Percentiles rank a stretch among this genome's conserved stretches.
Evolutionary conservation across 2,113 vertebrate species (phyloP).

Genomic region (Charina bottae): DNA sequence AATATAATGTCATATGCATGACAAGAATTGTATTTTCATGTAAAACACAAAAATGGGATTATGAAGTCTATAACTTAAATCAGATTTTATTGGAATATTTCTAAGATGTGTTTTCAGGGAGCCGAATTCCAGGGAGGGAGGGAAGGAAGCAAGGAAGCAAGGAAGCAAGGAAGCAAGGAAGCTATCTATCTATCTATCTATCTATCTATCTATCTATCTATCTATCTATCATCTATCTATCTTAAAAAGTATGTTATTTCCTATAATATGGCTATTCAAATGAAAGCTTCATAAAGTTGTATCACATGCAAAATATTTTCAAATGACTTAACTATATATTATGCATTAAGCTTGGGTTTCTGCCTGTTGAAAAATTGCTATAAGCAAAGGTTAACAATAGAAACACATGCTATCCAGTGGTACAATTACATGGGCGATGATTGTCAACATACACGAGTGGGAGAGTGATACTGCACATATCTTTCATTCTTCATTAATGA

Average conservation of each 20-base stretch:
- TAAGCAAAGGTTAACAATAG: not conserved
- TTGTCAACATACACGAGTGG: not conserved
- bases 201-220: too few species aligned
- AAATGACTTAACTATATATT: not conserved
- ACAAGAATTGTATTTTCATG: not conserved
- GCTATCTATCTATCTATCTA: too few species aligned
- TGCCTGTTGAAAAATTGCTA: not conserved
- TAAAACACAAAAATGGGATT: not conserved
- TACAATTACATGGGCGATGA: not conserved
- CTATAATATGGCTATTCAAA: not conserved
- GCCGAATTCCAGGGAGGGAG: not conserved
- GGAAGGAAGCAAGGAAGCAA: too few species aligned
- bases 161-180: too few species aligned
- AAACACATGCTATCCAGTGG: not conserved
- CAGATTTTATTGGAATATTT: not conserved
- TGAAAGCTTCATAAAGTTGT: not conserved
- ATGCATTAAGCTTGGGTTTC: not conserved
- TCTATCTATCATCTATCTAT: too few species aligned
- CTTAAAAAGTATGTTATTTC: too few species aligned
- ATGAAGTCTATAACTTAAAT: not conserved
- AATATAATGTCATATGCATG: not conserved
- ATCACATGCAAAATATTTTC: not conserved
- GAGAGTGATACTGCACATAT: not conserved
- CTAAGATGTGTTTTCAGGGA: not conserved
- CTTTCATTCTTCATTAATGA: not conserved